These are phyloP conservation scores for Papilio gigon DNA, from an alignment of 2,888 invertebrate genomes.

Conservation along the genomic window DNA sequence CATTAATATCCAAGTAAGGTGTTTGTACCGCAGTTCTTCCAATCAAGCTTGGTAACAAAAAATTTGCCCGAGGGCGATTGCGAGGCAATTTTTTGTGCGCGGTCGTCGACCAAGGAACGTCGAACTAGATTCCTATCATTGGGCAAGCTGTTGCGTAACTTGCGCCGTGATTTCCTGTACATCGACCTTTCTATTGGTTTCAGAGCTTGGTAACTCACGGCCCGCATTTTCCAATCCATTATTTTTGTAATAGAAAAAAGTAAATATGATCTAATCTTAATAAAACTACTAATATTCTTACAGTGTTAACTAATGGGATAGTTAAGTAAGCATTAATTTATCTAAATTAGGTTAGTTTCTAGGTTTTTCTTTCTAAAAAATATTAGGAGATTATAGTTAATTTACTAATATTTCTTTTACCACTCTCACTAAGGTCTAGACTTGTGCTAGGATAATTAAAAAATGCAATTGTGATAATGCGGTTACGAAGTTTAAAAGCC, in stretches of 20 bases:
- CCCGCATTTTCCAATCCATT: constrained; percentile 42
- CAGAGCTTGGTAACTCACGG: constrained; percentile 44
- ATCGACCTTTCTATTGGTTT: constrained; percentile 44
- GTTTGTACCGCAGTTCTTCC: constrained; percentile 38
- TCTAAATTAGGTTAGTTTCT: not conserved
- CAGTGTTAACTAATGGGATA: not conserved
- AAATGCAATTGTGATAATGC: too few species aligned
- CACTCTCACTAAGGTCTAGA: too few species aligned
- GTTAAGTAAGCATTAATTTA: not conserved
- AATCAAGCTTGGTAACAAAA: constrained; percentile 28
- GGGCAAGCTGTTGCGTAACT: constrained; percentile 37
- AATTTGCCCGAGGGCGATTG: constrained; percentile 42
- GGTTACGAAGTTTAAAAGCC: not conserved
- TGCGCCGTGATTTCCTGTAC: constrained; percentile 45
- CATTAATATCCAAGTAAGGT: not conserved
- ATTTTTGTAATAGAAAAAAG: constrained; percentile 42
- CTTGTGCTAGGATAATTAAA: too few species aligned
- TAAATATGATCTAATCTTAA: not conserved
- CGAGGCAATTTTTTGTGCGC: constrained; percentile 53
- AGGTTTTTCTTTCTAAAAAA: too few species aligned
- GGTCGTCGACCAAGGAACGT: constrained; percentile 56
- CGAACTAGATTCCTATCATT: constrained; percentile 36
- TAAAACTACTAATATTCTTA: not conserved
- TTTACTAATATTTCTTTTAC: too few species aligned
- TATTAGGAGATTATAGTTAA: too few species aligned